phyloP scores from a whole-genome alignment of 1,140 invertebrate species.

The Druon quercuslanigerum region DNA sequence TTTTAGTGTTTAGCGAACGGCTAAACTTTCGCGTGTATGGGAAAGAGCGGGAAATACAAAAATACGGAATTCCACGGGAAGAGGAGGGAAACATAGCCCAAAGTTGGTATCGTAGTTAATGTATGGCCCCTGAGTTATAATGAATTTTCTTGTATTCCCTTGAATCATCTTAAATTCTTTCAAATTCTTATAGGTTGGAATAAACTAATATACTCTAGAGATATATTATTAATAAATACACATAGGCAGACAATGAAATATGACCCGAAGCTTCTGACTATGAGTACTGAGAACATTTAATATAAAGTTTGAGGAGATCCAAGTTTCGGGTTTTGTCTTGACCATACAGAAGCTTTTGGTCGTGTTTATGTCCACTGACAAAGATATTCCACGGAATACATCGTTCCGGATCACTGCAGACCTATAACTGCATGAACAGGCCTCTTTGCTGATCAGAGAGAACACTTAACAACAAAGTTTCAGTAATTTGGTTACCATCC shows the following conservation, averaged over 20 bases:
- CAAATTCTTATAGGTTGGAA: neutral
- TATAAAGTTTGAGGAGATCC: neutral
- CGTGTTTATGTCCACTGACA: neutral
- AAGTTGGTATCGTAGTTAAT: no score
- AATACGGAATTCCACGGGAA: no score
- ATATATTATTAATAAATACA: neutral
- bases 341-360: neutral
- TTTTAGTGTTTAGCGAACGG: no score
- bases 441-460: constrained; percentile 14
- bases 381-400: neutral
- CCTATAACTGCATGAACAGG: neutral
- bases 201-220: constrained; percentile 2
- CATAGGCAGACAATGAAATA: neutral
- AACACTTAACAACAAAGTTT: constrained; percentile 19
- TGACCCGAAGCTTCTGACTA: neutral
- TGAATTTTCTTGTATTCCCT: no score
- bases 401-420: neutral
- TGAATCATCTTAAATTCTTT: no score
- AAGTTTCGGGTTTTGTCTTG: constrained; percentile 22
- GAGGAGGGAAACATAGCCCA: no score
- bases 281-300: neutral
- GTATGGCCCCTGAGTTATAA: no score
- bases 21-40: no score
- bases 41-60: no score
- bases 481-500: neutral